These are phyloP conservation scores for Arrhopalites spinosus DNA, from an alignment of 2,888 invertebrate species.

Conservation along the genomic window DNA sequence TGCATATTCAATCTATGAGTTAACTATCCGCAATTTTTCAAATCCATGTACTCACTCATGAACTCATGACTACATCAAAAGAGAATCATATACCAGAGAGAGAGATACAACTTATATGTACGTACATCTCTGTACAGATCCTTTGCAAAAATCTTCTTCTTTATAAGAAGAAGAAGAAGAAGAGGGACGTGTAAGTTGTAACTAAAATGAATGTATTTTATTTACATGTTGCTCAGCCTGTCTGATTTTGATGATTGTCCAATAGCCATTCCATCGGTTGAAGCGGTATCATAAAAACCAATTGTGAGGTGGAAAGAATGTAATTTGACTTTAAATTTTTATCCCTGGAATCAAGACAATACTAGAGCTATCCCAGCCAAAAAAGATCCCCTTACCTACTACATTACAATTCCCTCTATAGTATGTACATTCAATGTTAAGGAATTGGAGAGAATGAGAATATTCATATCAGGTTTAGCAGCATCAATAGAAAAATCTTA, in stretches of 20 bases:
- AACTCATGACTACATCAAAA: too few relatives aligned
- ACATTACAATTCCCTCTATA: background rate
- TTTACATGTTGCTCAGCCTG: slow-evolving; percentile 32
- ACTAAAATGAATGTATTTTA: slow-evolving; percentile 24
- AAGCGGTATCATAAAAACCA: slow-evolving; percentile 37
- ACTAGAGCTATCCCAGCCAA: background rate
- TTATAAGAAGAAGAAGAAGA: background rate
- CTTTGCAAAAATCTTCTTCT: background rate
- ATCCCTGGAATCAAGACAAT: background rate
- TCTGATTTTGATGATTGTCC: slow-evolving; percentile 38
- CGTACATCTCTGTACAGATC: background rate
- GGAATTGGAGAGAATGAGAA: background rate
- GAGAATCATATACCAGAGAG: background rate
- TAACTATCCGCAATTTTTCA: background rate
- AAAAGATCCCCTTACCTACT: background rate
- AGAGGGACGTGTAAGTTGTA: background rate
- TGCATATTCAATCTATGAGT: background rate
- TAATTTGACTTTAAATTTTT: slow-evolving; percentile 32
- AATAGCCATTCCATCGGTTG: slow-evolving; percentile 33
- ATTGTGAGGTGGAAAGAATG: slow-evolving; percentile 29
- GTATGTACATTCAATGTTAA: background rate
- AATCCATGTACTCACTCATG: background rate
- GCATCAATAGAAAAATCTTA: too few relatives aligned
- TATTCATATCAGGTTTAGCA: too few relatives aligned
- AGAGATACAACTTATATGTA: background rate